Base-by-base conservation (phyloP, 2,113 vertebrate genomes). In the Choloepus hoffmanni region DNA sequence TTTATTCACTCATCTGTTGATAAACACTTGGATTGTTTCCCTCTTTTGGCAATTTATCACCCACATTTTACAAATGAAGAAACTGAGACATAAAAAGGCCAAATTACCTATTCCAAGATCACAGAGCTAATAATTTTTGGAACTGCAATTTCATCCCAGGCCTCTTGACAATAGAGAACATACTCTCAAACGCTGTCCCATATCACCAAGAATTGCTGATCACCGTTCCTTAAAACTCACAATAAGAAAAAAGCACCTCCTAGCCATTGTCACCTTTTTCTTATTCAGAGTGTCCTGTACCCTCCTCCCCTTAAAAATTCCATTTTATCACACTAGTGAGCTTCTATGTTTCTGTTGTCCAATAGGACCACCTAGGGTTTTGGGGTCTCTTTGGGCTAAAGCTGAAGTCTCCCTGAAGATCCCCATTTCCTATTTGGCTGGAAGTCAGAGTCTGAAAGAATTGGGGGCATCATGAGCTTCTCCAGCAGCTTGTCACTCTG, bases 1-100 rank as follows among this genome's bases (percentile, higher is more conserved):
- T 45, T 45, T 45, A 45, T 45, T 45, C 43, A 45, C 43, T 45
- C 43, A 45, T 45, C 43, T 45, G 43, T 45, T 45, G 43, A 45
- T 45, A 45, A 45, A 45, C 4, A 45, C 43, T 45, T 45, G 43
- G 43, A 45, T 45, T 45, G 43, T 45, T 45, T 45, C 43, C 43
- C 43, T 45, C 43, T 45, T 45, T 45, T 45, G 43, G 43, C 2
- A 45, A 45, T 45, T 45, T 45, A 53, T 53, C 50, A 91, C 19
- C n/a, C 33, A 23, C 5, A 21, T 84, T 76, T 87, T 78, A 55
- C 68, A 94, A n/a, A 68, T 94, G 70, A 90, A 84, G 79, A 94
- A 82, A 95, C 68, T 28, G 48, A 88, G 48, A 55, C 28, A 62
- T 26, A 72, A 79, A 76, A 92, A 63, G 77, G 45, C 36, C 45